Percentiles rank a stretch among this genome's conserved stretches.
Evolutionary conservation across 2,888 invertebrate species (phyloP).

Genomic region (Cantharis rustica): DNA sequence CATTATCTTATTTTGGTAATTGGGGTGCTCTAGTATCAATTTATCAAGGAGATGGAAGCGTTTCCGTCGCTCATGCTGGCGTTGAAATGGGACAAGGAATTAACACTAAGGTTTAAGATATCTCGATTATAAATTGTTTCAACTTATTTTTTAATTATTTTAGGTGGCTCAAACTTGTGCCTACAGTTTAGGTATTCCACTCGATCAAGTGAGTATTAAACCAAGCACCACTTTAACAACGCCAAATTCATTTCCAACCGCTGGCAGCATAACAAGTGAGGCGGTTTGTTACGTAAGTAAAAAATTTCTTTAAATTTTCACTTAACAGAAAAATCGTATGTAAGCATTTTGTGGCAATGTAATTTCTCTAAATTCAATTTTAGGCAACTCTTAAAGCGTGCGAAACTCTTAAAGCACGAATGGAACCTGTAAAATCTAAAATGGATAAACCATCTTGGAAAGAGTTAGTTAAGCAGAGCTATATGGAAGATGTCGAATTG

Average conservation of each 20-base stretch:
- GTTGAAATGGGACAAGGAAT: conserved; percentile 78
- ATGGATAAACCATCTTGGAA: conserved; percentile 60
- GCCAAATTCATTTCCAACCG: conserved; percentile 51
- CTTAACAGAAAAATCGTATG: not conserved
- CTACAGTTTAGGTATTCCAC: conserved; percentile 51
- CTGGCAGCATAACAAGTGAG: conserved; percentile 46
- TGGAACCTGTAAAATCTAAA: conserved; percentile 64
- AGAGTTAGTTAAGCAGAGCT: conserved; percentile 61
- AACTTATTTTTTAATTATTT: not conserved
- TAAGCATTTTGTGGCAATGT: not conserved
- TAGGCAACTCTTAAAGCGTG: conserved; percentile 66
- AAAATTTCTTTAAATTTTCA: not conserved
- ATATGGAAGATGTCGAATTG: conserved; percentile 61
- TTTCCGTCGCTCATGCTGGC: conserved; percentile 70
- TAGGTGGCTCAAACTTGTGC: conserved; percentile 53
- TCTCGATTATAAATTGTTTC: not conserved
- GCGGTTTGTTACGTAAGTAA: conserved; percentile 39
- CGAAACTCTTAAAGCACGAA: conserved; percentile 63
- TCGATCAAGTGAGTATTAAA: conserved; percentile 51
- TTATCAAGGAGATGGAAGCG: conserved; percentile 69
- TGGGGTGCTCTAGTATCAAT: conserved; percentile 65
- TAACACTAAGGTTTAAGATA: conserved; percentile 65
- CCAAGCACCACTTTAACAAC: conserved; percentile 46
- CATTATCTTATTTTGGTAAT: conserved; percentile 57
- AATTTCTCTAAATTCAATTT: conserved; percentile 20